These are phyloP conservation scores for Drosophila merina DNA, from an alignment of 2,888 invertebrate genomes.

Conservation along the genomic window DNA sequence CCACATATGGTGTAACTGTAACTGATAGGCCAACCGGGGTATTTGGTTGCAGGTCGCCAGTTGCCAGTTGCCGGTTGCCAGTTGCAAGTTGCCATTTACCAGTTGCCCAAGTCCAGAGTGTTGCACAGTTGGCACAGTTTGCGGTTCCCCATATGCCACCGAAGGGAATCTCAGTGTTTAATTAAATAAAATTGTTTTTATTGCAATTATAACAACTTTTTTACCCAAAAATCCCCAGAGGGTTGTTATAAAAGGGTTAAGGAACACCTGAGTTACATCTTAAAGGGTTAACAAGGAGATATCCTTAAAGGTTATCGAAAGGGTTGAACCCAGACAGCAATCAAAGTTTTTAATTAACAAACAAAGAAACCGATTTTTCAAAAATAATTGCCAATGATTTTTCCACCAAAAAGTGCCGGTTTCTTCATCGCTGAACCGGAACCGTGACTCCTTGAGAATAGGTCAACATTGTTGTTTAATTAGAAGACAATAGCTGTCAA, in stretches of 20 bases:
- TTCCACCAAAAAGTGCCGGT: constrained; percentile 35
- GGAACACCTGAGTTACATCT: constrained; percentile 13
- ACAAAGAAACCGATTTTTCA: constrained; percentile 56
- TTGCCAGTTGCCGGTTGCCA: constrained; percentile 20
- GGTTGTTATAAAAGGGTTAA: constrained; percentile 11
- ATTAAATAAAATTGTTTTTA: constrained; percentile 2
- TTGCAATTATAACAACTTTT: background rate
- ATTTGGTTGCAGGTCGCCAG: constrained; percentile 35
- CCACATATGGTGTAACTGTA: constrained; percentile 44
- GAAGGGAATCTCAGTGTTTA: constrained; percentile 13
- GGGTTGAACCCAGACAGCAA: constrained; percentile 43
- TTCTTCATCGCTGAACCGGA: constrained; percentile 58
- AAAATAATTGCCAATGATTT: constrained; percentile 33
- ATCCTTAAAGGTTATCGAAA: constrained; percentile 16
- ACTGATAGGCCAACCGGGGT: constrained; percentile 37
- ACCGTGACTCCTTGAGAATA: constrained; percentile 61
- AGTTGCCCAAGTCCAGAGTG: constrained; percentile 36
- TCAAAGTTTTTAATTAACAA: constrained; percentile 65
- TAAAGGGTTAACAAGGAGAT: constrained; percentile 36
- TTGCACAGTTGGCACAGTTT: constrained; percentile 46
- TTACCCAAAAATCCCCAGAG: background rate
- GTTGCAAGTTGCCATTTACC: constrained; percentile 10
- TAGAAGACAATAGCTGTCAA: constrained; percentile 76
- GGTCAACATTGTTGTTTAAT: constrained; percentile 78
- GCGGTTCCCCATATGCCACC: constrained; percentile 33